A percentile compares a stretch with the other conserved stretches of the same genome.
These are phyloP conservation scores for Thymelicus sylvestris DNA, from an alignment of 2,888 invertebrate genomes.

Conservation along the genomic window DNA sequence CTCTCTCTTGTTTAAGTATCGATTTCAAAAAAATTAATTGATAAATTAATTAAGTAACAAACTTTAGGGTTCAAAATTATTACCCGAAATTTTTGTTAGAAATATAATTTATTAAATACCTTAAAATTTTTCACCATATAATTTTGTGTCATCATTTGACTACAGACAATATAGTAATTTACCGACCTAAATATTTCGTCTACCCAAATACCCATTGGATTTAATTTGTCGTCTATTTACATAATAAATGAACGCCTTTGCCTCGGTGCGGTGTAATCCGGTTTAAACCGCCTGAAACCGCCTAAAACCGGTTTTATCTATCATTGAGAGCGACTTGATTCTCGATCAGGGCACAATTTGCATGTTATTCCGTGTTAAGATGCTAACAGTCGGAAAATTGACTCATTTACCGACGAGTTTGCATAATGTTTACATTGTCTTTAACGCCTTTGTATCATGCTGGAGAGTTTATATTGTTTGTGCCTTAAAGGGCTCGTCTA, in stretches of 20 bases:
- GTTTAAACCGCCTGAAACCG: conserved; percentile 70
- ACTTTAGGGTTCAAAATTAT: too few relatives aligned
- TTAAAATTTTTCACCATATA: too few relatives aligned
- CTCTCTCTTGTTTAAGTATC: too few relatives aligned
- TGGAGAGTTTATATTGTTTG: neutral
- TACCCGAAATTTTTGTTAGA: too few relatives aligned
- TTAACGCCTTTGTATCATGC: conserved; percentile 8
- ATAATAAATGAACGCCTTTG: conserved; percentile 82
- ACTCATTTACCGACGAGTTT: conserved; percentile 64
- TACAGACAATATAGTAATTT: conserved; percentile 49
- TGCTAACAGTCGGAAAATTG: conserved; percentile 68
- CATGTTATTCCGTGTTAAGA: conserved; percentile 76
- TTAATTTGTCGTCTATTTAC: conserved; percentile 84
- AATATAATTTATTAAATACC: too few relatives aligned
- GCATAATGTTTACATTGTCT: conserved; percentile 48
- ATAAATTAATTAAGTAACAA: too few relatives aligned
- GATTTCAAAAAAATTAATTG: too few relatives aligned
- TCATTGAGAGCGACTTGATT: conserved; percentile 82
- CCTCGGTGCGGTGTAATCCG: conserved; percentile 74
- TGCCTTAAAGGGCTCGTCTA: neutral
- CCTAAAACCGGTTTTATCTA: conserved; percentile 79
- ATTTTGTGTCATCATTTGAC: neutral
- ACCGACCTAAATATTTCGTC: conserved; percentile 71
- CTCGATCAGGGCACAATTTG: conserved; percentile 79
- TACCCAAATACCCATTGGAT: conserved; percentile 81